Evolutionary conservation across 2,797 vertebrate genomes (phyloP).

Genomic region (Gallinago nigripennis): DNA sequence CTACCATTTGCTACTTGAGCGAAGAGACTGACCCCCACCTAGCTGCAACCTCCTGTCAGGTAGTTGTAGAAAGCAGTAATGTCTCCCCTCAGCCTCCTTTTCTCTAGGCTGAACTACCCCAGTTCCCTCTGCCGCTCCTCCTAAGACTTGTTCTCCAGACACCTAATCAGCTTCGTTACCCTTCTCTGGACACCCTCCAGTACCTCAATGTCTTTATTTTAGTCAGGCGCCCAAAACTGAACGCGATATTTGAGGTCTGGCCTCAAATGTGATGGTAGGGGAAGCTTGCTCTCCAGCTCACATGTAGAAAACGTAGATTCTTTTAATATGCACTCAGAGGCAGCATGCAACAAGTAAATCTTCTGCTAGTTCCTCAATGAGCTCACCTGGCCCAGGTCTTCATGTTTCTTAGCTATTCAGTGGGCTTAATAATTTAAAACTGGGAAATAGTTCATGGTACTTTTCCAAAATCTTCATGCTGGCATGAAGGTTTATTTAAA

Average conservation of each 20-base stretch:
- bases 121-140: neutral
- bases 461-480: neutral
- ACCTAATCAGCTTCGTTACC: neutral
- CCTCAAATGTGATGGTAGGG: neutral
- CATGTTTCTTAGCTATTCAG: neutral
- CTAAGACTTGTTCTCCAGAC: neutral
- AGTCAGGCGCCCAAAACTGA: neutral
- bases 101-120: neutral
- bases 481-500: neutral
- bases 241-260: neutral
- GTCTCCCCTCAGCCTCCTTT: neutral
- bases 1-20: neutral
- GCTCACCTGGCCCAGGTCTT: neutral
- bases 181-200: neutral
- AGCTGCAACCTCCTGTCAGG: neutral
- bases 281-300: neutral
- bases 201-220: neutral
- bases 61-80: neutral
- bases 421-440: neutral
- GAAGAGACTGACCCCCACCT: neutral
- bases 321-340: neutral
- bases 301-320: fast-evolving
- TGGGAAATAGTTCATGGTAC: neutral
- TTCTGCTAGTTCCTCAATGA: neutral
- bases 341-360: neutral